Percentiles rank a stretch among this genome's conserved stretches.
Evolutionary conservation across 2,888 invertebrate species (phyloP).

Genomic region (Drosophila mettleri): DNA sequence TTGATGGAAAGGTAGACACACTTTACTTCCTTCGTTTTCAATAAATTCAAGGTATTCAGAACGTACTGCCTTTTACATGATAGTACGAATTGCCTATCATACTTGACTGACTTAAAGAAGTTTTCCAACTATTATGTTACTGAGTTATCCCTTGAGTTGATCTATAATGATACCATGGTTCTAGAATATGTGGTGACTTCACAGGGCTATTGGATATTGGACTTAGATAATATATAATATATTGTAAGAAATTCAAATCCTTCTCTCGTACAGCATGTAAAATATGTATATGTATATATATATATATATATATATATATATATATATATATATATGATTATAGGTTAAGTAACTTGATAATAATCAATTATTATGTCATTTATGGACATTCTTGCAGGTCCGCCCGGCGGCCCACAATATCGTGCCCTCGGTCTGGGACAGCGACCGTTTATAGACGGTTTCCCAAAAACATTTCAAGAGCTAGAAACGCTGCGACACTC

Average conservation of each 20-base stretch:
- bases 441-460: slow-evolving; percentile 89
- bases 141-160: no score
- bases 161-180: no score
- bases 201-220: no score
- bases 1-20: no score
- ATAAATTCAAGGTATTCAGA: background rate
- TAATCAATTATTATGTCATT: background rate
- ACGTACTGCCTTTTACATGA: background rate
- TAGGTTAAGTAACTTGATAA: background rate
- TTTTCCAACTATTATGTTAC: no score
- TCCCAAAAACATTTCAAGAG: slow-evolving; percentile 88
- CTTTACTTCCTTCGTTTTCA: background rate
- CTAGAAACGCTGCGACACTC: slow-evolving; percentile 89
- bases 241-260: no score
- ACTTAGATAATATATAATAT: no score
- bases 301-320: no score
- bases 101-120: no score
- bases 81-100: background rate
- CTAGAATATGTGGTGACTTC: no score
- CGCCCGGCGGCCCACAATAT: slow-evolving; percentile 88
- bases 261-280: no score
- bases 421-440: slow-evolving; percentile 91
- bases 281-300: no score
- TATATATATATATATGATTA: background rate
- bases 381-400: slow-evolving; percentile 84